Evolutionary conservation across 1,140 invertebrate species (phyloP), one percentile per base, ranked within the genome.

Genomic region (Ceratosolen fusciceps): DNA sequence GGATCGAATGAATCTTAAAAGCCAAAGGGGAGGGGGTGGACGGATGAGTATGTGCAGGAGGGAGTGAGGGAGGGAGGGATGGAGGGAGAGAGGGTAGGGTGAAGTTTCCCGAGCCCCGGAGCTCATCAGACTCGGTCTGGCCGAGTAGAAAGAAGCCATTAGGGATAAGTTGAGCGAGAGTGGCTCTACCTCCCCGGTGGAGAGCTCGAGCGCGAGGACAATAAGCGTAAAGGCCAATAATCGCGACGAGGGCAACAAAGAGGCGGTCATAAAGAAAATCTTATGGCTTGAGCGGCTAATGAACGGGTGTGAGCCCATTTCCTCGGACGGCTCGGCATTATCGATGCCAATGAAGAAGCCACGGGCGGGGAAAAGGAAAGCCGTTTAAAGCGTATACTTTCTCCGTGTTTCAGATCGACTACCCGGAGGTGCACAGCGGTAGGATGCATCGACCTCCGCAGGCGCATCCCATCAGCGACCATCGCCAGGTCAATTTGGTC

Each of bases 401-500:
- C 43, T 62, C 56, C 47, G 26, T 68, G 49, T 93, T 92, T 70
- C 91, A 96, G 95, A 95, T 96, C 89, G 95, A 95, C 87, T 95
- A 95, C 89, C 94, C 95, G 81, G 94, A 95, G 91, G 92, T 93
- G 58, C 92, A 94, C 84, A 90, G 91, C 83, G 91, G 86, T 88
- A 90, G 89, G 82, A 91, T 89, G 89, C 86, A 91, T 90, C 87
- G 89, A 84, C 90, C 86, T 88, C 87, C 90, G 83, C 92, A 90
- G 83, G 87, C 87, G 85, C 91, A 90, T 86, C 88, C 88, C 85
- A 92, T 88, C 88, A 91, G 90, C 85, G 92, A 91, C 85, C 90
- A 89, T 86, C 90, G 91, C 62, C 89, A 90, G 83, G 91, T 93
- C 84, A 93, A 92, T 87, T 85, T 92, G 83, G 92, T 93, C 86